These are phyloP conservation scores for Orycteropus afer DNA, from an alignment of 2,113 vertebrate species.

Conservation along the genomic window DNA sequence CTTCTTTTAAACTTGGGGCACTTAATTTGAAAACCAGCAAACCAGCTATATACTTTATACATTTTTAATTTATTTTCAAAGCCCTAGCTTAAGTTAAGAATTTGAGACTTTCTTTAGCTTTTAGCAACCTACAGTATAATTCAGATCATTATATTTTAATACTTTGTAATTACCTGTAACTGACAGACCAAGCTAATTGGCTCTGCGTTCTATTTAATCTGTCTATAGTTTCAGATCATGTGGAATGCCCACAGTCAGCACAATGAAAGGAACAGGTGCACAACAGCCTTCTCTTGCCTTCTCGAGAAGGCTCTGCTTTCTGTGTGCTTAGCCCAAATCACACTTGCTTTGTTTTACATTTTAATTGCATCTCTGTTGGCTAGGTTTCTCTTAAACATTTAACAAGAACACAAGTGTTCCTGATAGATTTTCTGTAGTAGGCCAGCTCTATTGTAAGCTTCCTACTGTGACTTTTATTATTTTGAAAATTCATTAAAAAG, in stretches of 20 bases:
- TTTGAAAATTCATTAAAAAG: background rate
- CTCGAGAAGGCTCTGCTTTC: background rate
- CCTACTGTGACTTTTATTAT: background rate
- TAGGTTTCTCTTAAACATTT: background rate
- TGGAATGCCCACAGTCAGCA: background rate
- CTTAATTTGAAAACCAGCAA: conserved; percentile 42
- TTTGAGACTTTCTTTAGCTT: conserved; percentile 23
- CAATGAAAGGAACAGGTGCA: background rate
- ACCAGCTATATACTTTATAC: background rate
- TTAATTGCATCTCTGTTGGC: background rate
- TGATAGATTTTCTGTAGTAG: background rate
- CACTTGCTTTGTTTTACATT: background rate
- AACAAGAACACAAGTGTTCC: background rate
- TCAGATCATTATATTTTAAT: background rate
- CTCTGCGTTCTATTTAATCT: background rate
- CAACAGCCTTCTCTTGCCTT: background rate
- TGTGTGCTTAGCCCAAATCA: background rate
- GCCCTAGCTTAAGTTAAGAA: conserved; percentile 16
- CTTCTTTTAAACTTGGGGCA: conserved; percentile 35
- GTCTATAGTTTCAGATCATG: background rate
- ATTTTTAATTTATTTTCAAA: conserved; percentile 57
- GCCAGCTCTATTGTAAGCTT: background rate
- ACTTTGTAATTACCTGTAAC: conserved; percentile 26
- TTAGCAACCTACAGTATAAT: conserved; percentile 31
- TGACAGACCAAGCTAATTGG: conserved; percentile 22